Conservation (phyloP, 2,797 vertebrate genomes). For the Sebastes umbrosus region DNA sequence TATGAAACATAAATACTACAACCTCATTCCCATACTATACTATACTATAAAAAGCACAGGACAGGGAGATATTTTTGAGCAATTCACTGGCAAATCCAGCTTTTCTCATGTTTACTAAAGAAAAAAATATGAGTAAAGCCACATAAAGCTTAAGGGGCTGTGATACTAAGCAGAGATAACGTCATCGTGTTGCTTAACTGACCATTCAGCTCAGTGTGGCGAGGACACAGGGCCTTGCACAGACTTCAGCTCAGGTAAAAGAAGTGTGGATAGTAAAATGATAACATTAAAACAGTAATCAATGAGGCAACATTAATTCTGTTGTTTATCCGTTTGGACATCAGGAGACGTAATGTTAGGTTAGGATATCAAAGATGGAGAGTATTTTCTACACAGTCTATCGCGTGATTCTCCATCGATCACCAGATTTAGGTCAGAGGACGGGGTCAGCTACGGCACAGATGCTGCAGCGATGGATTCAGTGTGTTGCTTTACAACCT, state of each 20-base stretch:
- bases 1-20: background rate
- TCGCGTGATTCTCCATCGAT: slow-evolving; percentile 20
- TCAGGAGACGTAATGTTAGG: background rate
- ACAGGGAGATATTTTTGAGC: background rate
- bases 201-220: slow-evolving; percentile 57
- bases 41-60: background rate
- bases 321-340: background rate
- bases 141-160: slow-evolving; percentile 55
- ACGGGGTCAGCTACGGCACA: slow-evolving; percentile 60
- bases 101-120: slow-evolving; percentile 40
- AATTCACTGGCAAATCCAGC: slow-evolving; percentile 15
- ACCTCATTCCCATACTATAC: background rate
- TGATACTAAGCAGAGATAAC: slow-evolving; percentile 72
- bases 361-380: background rate
- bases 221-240: slow-evolving; percentile 52
- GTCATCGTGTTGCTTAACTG: slow-evolving; percentile 70
- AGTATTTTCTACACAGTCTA: background rate
- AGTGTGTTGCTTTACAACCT: slow-evolving; percentile 49
- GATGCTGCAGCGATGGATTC: slow-evolving; percentile 54
- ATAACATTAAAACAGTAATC: background rate
- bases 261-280: background rate
- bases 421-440: slow-evolving; percentile 63
- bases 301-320: background rate
- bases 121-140: slow-evolving; percentile 33
- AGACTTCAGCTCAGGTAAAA: slow-evolving; percentile 24